A percentile compares a stretch with the other conserved stretches of the same genome.
These are phyloP conservation scores for Triops longicaudatus DNA, from an alignment of 1,140 invertebrate genomes.

Conservation along the genomic window DNA sequence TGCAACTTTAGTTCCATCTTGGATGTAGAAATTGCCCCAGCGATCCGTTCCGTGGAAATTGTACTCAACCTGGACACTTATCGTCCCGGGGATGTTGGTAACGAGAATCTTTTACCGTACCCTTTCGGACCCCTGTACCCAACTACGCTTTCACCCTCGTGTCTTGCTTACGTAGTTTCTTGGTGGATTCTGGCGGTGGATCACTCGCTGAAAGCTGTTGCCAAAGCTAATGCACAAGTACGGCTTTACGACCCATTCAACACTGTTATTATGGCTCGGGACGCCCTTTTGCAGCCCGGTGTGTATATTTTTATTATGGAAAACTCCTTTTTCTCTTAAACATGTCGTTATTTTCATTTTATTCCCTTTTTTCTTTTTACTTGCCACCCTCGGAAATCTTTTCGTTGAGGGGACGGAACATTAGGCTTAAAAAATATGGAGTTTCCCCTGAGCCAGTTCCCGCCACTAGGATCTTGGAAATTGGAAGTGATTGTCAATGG, in stretches of 20 bases:
- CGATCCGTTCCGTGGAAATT: background rate
- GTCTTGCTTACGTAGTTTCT: background rate
- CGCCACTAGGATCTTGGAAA: background rate
- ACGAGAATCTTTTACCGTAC: background rate
- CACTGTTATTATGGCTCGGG: background rate
- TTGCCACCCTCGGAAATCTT: background rate
- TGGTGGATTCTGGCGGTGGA: background rate
- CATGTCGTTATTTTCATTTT: too few relatives aligned
- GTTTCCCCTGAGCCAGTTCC: conserved; percentile 3
- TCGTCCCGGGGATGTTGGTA: background rate
- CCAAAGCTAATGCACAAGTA: conserved; percentile 8
- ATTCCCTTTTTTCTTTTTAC: background rate
- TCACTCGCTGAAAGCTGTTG: background rate
- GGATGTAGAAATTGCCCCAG: background rate
- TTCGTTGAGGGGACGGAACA: too few relatives aligned
- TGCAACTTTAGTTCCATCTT: background rate
- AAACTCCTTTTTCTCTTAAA: background rate
- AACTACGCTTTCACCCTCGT: background rate
- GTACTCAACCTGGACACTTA: background rate
- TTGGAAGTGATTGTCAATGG: conserved; percentile 12
- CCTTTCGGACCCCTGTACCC: background rate
- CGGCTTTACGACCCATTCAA: background rate
- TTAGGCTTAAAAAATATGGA: conserved; percentile 1
- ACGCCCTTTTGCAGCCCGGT: background rate
- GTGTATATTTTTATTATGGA: background rate